Evolutionary conservation across 2,113 vertebrate genomes (phyloP), one percentile per base, ranked within the genome.

Genomic region (Rhadina sibilatrix): DNA sequence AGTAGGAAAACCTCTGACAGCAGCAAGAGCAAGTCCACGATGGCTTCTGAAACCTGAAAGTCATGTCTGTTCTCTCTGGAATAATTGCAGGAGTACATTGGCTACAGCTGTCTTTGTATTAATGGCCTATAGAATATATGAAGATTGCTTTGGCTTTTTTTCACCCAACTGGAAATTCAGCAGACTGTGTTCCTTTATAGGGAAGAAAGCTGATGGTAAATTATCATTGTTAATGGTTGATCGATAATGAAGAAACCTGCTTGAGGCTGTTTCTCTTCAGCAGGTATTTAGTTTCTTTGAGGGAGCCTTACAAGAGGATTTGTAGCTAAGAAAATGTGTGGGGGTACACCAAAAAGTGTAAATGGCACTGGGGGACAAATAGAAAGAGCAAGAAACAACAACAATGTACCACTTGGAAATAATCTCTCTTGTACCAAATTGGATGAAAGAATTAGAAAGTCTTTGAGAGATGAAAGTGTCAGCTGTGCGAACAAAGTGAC

Each of bases 241-340:
- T 59, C 57, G 72, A 47, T 83, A 89, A 54, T 47, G 47, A 90
- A 89, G 87, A 95, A 94, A 47, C 64, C 69, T 5, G 25, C 71
- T 54, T 75, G 28, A 83, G 57, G 50, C 57, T 84, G 24, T 69
- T 13, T 68, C 61, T 86, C 65, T 88, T 94, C 69, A 66, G 70
- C 15, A 11, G 70, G 47, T 80, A 24, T 57, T 86, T 49, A 40
- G 28, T 93, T 94, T 92, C 60, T 94, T 89, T 66, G 60, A 83
- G 80, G 65, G 65, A 89, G 37, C 27, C 21, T 47, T 96, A 71
- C 42, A 92, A 86, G 81, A 85, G 63, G 40, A 69, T 63, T 49
- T 78, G 6, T 93, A 80, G 23, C 50, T 25, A 38, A 90, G 74
- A 97, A 94, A 81, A 98, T 98, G 98, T 98, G 98, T 68, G 98